phyloP scores from a whole-genome alignment of 2,888 invertebrate genomes.

The Sepiola atlantica region DNA sequence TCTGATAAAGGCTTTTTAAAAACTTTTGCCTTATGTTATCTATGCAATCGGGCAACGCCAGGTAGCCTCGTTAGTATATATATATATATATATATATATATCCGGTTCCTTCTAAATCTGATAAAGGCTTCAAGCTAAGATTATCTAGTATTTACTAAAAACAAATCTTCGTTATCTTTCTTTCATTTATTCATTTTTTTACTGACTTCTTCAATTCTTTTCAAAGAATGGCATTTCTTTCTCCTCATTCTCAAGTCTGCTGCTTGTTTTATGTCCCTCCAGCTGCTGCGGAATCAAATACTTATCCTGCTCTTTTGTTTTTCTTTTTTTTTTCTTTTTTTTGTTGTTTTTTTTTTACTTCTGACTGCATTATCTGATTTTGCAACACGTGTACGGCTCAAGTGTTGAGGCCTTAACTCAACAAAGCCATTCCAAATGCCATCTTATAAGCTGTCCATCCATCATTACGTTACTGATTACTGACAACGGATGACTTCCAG shows the following conservation, averaged over 20 bases:
- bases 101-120: not conserved
- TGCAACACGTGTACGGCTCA: not conserved
- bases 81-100: not conserved
- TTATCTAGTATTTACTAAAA: slow-evolving; percentile 2
- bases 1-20: too few relatives aligned
- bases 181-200: not conserved
- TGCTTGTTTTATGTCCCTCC: not conserved
- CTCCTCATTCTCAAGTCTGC: not conserved
- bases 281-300: not conserved
- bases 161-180: not conserved
- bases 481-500: not conserved
- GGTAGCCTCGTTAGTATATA: too few relatives aligned
- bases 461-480: not conserved
- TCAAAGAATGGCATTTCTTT: not conserved
- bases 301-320: not conserved
- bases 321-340: too few relatives aligned
- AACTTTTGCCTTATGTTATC: too few relatives aligned
- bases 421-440: not conserved
- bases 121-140: not conserved
- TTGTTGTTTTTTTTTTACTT: not conserved
- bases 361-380: not conserved
- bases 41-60: too few relatives aligned
- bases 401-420: not conserved
- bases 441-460: not conserved
- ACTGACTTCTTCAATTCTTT: not conserved